These are phyloP conservation scores for Diglossa brunneiventris DNA, from an alignment of 2,113 vertebrate genomes.

Conservation along the genomic window DNA sequence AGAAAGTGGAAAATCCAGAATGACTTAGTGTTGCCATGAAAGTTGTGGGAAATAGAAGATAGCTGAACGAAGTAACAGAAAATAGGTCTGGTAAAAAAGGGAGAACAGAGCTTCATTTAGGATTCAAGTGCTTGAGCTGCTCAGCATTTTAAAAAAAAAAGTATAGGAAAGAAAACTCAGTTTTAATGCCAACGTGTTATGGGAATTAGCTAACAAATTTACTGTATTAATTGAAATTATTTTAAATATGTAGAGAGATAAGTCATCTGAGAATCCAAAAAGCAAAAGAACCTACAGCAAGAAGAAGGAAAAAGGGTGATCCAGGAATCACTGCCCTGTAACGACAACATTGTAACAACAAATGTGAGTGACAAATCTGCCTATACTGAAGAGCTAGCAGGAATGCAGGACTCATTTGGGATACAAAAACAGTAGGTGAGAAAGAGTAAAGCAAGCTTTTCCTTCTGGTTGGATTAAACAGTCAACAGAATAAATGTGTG, in stretches of 20 bases:
- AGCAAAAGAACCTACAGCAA: neutral
- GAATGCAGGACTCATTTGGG: neutral
- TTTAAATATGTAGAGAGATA: neutral
- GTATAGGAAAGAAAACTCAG: neutral
- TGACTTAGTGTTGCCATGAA: neutral
- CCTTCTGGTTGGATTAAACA: neutral
- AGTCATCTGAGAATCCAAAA: neutral
- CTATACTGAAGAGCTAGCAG: accelerated
- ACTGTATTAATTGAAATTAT: neutral
- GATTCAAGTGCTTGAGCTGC: neutral
- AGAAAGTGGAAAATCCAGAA: constrained; percentile 41
- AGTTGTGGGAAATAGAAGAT: neutral
- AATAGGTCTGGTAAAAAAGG: neutral
- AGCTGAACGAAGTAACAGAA: constrained; percentile 10
- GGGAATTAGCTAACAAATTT: constrained; percentile 33
- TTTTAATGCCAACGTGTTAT: neutral
- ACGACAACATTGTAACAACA: neutral
- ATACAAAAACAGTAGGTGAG: neutral
- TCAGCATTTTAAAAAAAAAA: neutral
- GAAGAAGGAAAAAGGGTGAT: neutral
- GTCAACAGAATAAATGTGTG: neutral
- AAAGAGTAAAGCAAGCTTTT: neutral
- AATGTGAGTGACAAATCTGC: neutral
- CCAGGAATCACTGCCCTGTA: neutral
- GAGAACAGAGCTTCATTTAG: neutral